phyloP scores from a whole-genome alignment of 2,113 vertebrate species.

The Scortum barcoo region DNA sequence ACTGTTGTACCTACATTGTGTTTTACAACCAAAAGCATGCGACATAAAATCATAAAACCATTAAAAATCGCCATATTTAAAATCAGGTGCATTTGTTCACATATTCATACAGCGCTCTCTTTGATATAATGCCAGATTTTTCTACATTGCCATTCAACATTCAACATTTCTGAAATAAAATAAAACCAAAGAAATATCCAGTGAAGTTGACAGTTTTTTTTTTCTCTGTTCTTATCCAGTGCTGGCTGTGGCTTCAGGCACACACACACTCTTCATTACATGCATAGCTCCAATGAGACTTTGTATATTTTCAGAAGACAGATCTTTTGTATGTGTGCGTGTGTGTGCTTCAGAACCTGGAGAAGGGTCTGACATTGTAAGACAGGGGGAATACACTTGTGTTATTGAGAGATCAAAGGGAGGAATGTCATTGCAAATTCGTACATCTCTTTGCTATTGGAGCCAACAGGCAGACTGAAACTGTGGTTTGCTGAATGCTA shows the following conservation, averaged over 20 bases:
- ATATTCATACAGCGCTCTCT: conserved; percentile 31
- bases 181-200: conserved; percentile 47
- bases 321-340: conserved; percentile 45
- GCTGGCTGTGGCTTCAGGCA: conserved; percentile 63
- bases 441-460: conserved; percentile 53
- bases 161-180: conserved; percentile 62
- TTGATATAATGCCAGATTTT: conserved; percentile 58
- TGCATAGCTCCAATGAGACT: conserved; percentile 60
- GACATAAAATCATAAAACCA: conserved; percentile 39
- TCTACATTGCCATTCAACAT: conserved; percentile 42
- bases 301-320: conserved; percentile 58
- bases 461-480: conserved; percentile 23
- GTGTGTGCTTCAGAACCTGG: conserved; percentile 44
- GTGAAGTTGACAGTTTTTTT: conserved; percentile 41
- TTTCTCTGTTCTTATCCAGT: conserved; percentile 28
- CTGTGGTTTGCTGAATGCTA: conserved; percentile 26
- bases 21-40: conserved; percentile 21
- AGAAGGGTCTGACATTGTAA: conserved; percentile 65
- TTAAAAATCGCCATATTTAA: conserved; percentile 48
- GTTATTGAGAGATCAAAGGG: conserved; percentile 78
- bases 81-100: conserved; percentile 49
- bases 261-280: conserved; percentile 54
- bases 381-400: conserved; percentile 51
- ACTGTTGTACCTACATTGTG: conserved; percentile 13
- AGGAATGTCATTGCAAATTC: conserved; percentile 55